Conservation (phyloP, 2,113 vertebrate genomes). For the Sphyrna mokarran region DNA sequence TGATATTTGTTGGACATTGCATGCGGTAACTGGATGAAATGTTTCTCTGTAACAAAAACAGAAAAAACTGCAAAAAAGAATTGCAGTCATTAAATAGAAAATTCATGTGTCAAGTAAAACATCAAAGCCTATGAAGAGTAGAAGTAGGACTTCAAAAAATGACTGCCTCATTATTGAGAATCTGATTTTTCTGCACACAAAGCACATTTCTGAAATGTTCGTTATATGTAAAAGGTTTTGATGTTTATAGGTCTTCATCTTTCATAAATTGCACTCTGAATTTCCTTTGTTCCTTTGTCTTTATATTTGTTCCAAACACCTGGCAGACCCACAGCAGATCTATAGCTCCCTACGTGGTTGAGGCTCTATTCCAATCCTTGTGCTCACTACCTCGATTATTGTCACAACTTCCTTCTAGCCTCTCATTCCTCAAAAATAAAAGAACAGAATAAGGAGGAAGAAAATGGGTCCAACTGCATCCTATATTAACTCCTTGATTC, state of each 20-base stretch:
- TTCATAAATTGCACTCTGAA: neutral
- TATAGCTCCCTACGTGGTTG: neutral
- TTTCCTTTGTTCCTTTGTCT: neutral
- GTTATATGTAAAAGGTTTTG: neutral
- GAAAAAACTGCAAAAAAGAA: neutral
- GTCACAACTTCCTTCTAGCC: neutral
- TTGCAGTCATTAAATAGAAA: neutral
- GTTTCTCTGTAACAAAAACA: neutral
- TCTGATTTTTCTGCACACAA: neutral
- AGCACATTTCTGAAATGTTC: neutral
- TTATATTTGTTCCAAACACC: neutral
- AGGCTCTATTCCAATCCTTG: neutral
- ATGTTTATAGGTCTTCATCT: neutral
- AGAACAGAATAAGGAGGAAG: neutral
- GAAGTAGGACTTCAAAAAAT: neutral
- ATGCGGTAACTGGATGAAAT: neutral
- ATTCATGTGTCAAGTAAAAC: neutral
- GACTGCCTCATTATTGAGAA: neutral
- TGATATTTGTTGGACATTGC: no score
- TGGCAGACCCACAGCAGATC: neutral
- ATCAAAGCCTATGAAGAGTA: neutral
- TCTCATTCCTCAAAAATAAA: neutral
- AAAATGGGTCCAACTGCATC: neutral
- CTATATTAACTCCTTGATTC: no score
- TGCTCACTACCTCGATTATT: no score